Percentiles rank a stretch among this genome's conserved stretches.
phyloP scores from a whole-genome alignment of 2,797 vertebrate genomes.

The Malacoctenus gilli region DNA sequence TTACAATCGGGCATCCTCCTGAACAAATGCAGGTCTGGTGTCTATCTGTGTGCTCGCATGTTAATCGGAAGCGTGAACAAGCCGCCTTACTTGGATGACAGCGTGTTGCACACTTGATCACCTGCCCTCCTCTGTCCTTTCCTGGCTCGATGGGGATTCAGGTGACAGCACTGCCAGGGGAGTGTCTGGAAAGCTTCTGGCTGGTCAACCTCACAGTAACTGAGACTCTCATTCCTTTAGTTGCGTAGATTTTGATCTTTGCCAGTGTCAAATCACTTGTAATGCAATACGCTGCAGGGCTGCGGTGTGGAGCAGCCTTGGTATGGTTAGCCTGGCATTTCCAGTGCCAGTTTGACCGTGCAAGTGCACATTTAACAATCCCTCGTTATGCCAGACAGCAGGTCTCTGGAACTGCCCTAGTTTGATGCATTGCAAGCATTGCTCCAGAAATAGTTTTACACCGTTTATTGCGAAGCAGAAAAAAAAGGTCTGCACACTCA shows the following conservation, averaged over 20 bases:
- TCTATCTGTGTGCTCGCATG: background rate
- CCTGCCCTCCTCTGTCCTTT: conserved; percentile 12
- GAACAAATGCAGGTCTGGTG: too few relatives aligned
- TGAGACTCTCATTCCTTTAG: conserved; percentile 34
- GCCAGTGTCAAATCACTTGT: conserved; percentile 49
- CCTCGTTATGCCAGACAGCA: conserved; percentile 19
- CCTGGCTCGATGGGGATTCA: conserved; percentile 25
- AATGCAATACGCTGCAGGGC: conserved; percentile 28
- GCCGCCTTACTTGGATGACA: conserved; percentile 24
- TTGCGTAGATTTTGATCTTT: conserved; percentile 35
- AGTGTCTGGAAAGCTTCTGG: conserved; percentile 21
- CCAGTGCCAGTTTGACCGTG: conserved; percentile 10
- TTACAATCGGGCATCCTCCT: too few relatives aligned
- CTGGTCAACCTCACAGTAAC: conserved; percentile 44
- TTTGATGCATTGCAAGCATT: conserved; percentile 38
- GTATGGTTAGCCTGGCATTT: conserved; percentile 29
- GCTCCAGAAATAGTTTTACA: conserved; percentile 21
- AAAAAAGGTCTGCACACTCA: conserved; percentile 34
- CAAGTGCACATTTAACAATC: conserved; percentile 12
- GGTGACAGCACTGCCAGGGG: conserved; percentile 17
- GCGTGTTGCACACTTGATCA: conserved; percentile 24
- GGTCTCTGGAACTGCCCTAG: conserved; percentile 37
- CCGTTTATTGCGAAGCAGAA: conserved; percentile 25
- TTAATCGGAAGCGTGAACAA: conserved; percentile 14
- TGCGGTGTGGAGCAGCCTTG: conserved; percentile 34